These are phyloP conservation scores for Nemurella pictetii DNA, from an alignment of 2,888 invertebrate species.

Conservation along the genomic window DNA sequence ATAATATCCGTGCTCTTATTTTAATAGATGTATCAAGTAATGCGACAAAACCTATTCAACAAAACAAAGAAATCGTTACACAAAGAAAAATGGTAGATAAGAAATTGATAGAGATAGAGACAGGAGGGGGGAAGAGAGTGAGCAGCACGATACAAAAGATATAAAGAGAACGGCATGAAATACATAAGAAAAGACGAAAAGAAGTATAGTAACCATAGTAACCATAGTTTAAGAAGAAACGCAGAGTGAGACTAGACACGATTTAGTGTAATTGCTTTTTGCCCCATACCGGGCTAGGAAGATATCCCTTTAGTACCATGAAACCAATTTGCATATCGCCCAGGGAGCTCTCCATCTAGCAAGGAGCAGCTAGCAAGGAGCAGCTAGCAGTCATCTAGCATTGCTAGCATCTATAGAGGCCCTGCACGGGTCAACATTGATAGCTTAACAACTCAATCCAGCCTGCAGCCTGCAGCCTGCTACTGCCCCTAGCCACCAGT, in stretches of 20 bases:
- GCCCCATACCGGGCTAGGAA: slow-evolving; percentile 3
- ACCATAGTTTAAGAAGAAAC: neutral
- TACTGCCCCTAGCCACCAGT: neutral
- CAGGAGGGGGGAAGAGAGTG: neutral
- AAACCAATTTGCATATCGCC: slow-evolving; percentile 31
- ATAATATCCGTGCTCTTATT: too few relatives aligned
- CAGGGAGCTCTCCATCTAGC: slow-evolving; percentile 22
- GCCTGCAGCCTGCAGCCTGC: neutral
- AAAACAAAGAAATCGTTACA: neutral
- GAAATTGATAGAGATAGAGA: neutral
- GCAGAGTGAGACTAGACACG: neutral
- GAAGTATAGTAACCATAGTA: slow-evolving; percentile 7
- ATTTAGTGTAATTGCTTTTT: slow-evolving; percentile 32
- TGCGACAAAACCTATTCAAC: too few relatives aligned
- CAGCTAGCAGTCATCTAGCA: too few relatives aligned
- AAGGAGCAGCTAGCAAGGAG: neutral
- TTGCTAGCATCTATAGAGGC: too few relatives aligned
- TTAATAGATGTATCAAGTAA: too few relatives aligned
- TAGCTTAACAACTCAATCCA: slow-evolving; percentile 32
- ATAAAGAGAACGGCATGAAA: neutral
- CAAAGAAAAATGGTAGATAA: neutral
- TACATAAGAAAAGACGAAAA: slow-evolving; percentile 18
- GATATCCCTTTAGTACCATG: slow-evolving; percentile 32
- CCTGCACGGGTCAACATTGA: slow-evolving; percentile 29
- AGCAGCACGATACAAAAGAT: slow-evolving; percentile 10